Evolutionary conservation across 2,888 invertebrate species (phyloP), one percentile per base, ranked within the genome.

Genomic region (Ditula angustiorana): DNA sequence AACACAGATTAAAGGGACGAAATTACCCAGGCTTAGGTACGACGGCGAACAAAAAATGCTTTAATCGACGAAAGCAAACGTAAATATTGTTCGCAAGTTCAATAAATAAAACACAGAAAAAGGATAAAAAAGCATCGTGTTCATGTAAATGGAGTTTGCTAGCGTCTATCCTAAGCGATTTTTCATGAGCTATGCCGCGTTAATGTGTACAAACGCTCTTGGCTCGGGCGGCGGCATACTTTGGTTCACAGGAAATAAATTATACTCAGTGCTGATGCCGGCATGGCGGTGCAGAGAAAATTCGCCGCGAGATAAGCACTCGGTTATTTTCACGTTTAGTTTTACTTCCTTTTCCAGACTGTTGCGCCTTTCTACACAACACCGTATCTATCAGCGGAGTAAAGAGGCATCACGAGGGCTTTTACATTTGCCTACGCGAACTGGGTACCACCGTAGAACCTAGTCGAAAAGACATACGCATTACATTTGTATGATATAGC

Each of bases 131-230:
- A 67, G 68, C 60, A 71, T 62, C 65, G 70, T 73, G 77, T 71
- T 73, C 73, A 70, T 80, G 80, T 81, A 84, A 79, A 80, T 77
- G 70, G 72, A 69, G 71, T 72, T 78, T 80, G 75, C 78, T 74
- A 77, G 79, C 84, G 78, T 78, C 80, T 83, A 81, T 82, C 83
- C 85, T 90, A 91, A 92, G 88, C 91, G 90, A 90, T 92, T 90
- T 90, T 90, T 92, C 91, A 92, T 89, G 90, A 90, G 90, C 85
- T 85, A 80, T 79, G 77, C 84, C 80, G 77, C 87, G 90, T 88
- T 91, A 92, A 90, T 90, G 92, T 90, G 87, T 90, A 91, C 92
- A 86, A 88, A 89, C 87, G 86, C 82, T 84, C 81, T 82, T 83
- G 85, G 86, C 84, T 86, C 85, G 37, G 47, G 56, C 61, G 58